Conservation (phyloP, 2,888 invertebrate genomes). For the Tribolium freemani region DNA sequence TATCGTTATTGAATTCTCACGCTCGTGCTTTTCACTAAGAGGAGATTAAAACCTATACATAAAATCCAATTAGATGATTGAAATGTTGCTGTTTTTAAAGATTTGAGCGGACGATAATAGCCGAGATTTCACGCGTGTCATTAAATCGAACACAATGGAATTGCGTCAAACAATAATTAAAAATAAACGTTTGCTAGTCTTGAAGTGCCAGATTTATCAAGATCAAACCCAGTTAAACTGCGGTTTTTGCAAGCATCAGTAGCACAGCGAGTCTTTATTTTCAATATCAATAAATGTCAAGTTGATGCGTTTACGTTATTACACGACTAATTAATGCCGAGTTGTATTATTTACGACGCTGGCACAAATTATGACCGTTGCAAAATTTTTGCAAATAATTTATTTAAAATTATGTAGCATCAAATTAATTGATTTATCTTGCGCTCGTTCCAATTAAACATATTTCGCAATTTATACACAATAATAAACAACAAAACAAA, state of each 20-base stretch:
- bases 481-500: neutral
- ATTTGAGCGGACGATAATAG: neutral
- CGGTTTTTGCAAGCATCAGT: neutral
- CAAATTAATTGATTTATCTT: neutral
- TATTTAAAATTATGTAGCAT: neutral
- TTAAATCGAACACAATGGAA: neutral
- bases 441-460: neutral
- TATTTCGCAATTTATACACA: neutral
- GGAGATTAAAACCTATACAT: slow-evolving; percentile 7
- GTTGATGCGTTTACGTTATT: neutral
- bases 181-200: neutral
- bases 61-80: slow-evolving; percentile 17
- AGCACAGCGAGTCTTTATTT: neutral
- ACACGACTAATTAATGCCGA: neutral
- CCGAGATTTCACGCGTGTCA: neutral
- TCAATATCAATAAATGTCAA: neutral
- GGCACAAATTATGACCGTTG: neutral
- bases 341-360: neutral
- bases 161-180: neutral
- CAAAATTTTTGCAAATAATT: neutral
- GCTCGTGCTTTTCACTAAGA: slow-evolving; percentile 7
- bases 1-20: slow-evolving; percentile 25
- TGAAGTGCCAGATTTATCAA: neutral
- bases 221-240: neutral
- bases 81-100: slow-evolving; percentile 4